These are phyloP conservation scores for Mactromeris polynyma DNA, from an alignment of 2,888 invertebrate species.

Conservation along the genomic window DNA sequence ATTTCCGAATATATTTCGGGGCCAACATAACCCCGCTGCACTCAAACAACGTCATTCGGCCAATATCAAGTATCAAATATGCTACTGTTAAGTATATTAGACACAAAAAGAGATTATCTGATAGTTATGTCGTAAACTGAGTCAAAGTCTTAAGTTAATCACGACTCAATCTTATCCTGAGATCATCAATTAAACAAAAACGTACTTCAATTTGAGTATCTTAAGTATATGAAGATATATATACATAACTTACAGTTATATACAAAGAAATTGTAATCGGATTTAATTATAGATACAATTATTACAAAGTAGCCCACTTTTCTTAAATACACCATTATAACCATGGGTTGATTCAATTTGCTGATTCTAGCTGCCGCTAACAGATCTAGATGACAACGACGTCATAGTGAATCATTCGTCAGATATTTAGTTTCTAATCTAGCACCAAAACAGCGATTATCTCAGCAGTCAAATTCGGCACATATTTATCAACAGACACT, in stretches of 20 bases:
- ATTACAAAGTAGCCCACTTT: background rate
- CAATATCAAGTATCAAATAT: no score
- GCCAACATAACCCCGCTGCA: no score
- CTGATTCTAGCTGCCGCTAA: background rate
- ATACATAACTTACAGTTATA: background rate
- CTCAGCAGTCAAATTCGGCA: no score
- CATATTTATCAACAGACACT: no score
- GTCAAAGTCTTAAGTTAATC: background rate
- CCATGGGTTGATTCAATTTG: background rate
- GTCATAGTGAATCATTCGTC: background rate
- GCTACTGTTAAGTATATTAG: no score
- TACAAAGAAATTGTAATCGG: background rate
- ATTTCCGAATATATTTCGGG: no score
- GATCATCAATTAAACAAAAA: background rate
- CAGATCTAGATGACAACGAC: background rate
- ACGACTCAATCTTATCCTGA: background rate
- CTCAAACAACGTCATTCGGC: no score
- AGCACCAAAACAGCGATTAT: background rate
- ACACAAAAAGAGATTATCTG: no score
- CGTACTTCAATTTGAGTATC: background rate
- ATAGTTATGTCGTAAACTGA: background rate
- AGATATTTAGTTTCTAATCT: background rate
- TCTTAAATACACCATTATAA: background rate
- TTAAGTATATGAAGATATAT: background rate
- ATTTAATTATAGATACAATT: background rate